Evolutionary conservation across 2,113 vertebrate genomes (phyloP), one percentile per base, ranked within the genome.

Genomic region (Crotalus horridus): DNA sequence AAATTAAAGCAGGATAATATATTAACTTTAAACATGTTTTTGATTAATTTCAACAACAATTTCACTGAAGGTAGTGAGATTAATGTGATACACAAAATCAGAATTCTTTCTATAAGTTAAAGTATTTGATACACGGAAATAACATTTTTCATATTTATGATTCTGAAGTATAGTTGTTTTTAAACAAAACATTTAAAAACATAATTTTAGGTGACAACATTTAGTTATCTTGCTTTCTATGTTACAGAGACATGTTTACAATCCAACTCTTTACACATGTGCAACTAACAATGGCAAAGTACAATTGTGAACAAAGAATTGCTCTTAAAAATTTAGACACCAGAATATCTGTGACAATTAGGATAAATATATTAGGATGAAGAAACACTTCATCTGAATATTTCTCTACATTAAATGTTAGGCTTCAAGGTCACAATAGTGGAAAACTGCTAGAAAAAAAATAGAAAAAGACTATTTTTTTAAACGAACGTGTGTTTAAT

Each of bases 1-100:
- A 48, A 29, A 64, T 90, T 95, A 95, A 2, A 94, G 39, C 48
- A 4, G 39, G 24, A 81, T 48, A 15, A 88, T 33, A 88, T 92
- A 58, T 89, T 48, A 58, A 92, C 26, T n/a, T 58, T 90, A n/a
- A 86, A 21, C 11, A 53, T 23, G 6, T 24, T 90, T 90, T 90
- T 61, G 8, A 87, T 90, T 90, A 90, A 23, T 12, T 64, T 53
- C 12, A n/a, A 53, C 43, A 59, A 89, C 53, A 21, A 48, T 59
- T 59, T 91, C 55, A 86, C 53, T n/a, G 20, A 46, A n/a, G 17
- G 9, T 23, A 91, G 24, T 26, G 12, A 23, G 3, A 59, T 59
- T 51, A 24, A 46, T 61, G 10, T n/a, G 12, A 20, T 91, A 17
- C 11, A 87, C 46, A 87, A 64, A 91, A 53, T 6, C 5, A 91